Conservation (phyloP, 2,113 vertebrate species). For the Pongo abelii region DNA sequence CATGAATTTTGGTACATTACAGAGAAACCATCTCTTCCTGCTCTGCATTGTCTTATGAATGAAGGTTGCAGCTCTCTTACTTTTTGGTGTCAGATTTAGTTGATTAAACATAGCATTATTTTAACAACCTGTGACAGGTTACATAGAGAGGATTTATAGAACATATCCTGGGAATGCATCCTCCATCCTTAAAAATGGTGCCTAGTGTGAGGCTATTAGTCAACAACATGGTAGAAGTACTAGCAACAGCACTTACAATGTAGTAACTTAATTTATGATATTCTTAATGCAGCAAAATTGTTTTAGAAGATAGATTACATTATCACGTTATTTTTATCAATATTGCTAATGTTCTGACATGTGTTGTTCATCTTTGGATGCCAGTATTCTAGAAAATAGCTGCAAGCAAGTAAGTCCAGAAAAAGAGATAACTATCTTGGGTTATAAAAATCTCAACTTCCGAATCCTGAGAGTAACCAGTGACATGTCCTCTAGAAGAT, state of each 20-base stretch:
- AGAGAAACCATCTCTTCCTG: not conserved
- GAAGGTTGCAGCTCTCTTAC: not conserved
- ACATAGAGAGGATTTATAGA: not conserved
- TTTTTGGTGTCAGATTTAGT: not conserved
- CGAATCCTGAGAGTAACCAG: not conserved
- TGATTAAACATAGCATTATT: constrained; percentile 39
- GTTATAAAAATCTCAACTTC: not conserved
- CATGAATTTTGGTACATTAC: not conserved
- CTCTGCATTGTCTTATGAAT: not conserved
- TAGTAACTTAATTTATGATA: not conserved
- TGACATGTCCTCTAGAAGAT: not conserved
- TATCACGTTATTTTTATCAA: not conserved
- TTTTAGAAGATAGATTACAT: not conserved
- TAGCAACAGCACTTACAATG: not conserved
- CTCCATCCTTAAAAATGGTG: not conserved
- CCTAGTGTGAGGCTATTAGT: not conserved
- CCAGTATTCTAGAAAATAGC: not conserved
- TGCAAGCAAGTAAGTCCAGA: not conserved
- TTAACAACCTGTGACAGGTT: not conserved
- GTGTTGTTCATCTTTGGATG: not conserved
- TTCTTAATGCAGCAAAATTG: not conserved
- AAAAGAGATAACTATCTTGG: not conserved
- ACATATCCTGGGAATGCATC: not conserved
- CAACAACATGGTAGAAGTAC: not conserved
- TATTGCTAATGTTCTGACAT: not conserved